Percentiles rank a stretch among this genome's conserved stretches.
Conservation (phyloP, 2,113 vertebrate species). For the Chaetorhynchus papuensis region DNA sequence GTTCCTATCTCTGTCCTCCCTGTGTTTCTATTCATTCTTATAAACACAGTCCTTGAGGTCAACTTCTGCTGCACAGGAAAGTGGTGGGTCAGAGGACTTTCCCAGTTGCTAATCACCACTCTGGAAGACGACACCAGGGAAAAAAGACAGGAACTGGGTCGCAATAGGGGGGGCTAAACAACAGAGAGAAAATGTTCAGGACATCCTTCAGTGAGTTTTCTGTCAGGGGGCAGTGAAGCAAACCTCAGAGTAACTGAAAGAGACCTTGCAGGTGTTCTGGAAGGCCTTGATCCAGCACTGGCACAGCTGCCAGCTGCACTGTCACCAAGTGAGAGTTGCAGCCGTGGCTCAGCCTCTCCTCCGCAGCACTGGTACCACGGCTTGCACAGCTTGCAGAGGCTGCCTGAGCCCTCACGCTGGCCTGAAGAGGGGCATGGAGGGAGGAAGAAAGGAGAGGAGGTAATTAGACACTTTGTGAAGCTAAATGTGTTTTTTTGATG, state of each 20-base stretch:
- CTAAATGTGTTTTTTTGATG: no score
- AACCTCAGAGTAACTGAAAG: background rate
- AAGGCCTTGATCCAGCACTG: background rate
- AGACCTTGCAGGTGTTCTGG: background rate
- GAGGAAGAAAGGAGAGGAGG: background rate
- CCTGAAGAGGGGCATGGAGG: background rate
- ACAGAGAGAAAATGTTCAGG: background rate
- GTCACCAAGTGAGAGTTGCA: background rate
- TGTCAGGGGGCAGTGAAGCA: background rate
- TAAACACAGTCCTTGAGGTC: background rate
- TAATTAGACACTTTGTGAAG: background rate
- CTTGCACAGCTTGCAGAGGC: fast-evolving
- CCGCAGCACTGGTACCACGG: fast-evolving
- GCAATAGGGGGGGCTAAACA: background rate
- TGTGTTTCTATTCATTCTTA: background rate
- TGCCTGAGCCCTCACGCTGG: background rate
- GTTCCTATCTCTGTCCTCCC: background rate
- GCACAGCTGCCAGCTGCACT: background rate
- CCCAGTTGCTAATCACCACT: background rate
- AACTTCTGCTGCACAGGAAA: background rate
- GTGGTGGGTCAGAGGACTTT: background rate
- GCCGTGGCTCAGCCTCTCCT: background rate
- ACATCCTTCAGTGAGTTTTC: background rate
- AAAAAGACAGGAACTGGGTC: background rate
- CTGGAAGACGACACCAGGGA: background rate